Percentiles rank a stretch among this genome's conserved stretches.
Evolutionary conservation across 2,888 invertebrate species (phyloP).

Genomic region (Watsonalla binaria): DNA sequence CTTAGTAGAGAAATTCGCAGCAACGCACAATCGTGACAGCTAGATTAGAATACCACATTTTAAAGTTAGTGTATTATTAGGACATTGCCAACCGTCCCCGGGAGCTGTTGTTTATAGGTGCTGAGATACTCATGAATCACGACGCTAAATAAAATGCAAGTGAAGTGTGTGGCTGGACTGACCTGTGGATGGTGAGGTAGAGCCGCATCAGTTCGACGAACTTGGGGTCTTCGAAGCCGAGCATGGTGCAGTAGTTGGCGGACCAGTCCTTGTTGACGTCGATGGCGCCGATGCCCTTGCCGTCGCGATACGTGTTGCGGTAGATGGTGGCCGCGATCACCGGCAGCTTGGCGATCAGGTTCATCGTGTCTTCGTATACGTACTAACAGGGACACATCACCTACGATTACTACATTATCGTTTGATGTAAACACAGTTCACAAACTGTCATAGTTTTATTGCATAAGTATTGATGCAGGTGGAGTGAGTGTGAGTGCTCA

Average conservation of each 20-base stretch:
- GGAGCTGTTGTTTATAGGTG: not conserved
- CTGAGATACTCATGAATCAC: not conserved
- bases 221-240: conserved; percentile 90
- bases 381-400: conserved; percentile 56
- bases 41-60: not conserved
- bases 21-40: not conserved
- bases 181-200: conserved; percentile 94
- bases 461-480: no score
- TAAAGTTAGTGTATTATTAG: not conserved
- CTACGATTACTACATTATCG: not conserved
- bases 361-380: conserved; percentile 95
- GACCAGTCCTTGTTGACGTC: conserved; percentile 95
- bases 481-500: no score
- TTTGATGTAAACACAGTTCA: no score
- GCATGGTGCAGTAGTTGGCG: conserved; percentile 93
- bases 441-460: no score
- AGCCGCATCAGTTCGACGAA: conserved; percentile 95
- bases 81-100: not conserved
- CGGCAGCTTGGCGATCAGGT: conserved; percentile 95
- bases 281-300: conserved; percentile 92
- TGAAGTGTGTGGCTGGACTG: conserved; percentile 1
- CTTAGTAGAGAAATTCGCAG: not conserved
- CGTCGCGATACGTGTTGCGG: conserved; percentile 91
- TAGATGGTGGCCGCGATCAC: conserved; percentile 97
- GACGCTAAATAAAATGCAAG: not conserved